Evolutionary conservation across 2,888 invertebrate genomes (phyloP).

Genomic region (Sceliomorpha sp.): DNA sequence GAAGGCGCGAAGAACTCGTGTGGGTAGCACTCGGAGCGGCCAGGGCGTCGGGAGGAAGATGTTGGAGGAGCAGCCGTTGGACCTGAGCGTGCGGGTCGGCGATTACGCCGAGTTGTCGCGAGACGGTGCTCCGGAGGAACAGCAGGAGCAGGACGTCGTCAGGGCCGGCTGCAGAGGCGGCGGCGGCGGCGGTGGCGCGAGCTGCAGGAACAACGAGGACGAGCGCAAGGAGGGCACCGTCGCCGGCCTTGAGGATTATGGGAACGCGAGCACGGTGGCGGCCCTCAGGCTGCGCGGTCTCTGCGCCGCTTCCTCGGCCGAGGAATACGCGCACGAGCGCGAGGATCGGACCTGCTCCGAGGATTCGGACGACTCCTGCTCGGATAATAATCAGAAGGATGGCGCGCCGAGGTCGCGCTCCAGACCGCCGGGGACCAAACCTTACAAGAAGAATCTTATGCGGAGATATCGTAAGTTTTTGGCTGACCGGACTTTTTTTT

Average conservation of each 20-base stretch:
- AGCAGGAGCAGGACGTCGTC: constrained; percentile 71
- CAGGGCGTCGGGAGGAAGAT: constrained; percentile 64
- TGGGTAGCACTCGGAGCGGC: constrained; percentile 47
- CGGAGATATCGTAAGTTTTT: constrained; percentile 97
- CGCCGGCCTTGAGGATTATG: constrained; percentile 67
- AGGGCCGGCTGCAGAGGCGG: constrained; percentile 7
- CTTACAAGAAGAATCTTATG: constrained; percentile 96
- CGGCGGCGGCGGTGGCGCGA: too few species aligned
- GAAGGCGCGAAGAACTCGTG: constrained; percentile 12
- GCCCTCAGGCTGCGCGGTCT: constrained; percentile 77
- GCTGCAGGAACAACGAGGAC: constrained; percentile 54
- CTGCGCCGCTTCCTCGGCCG: constrained; percentile 68
- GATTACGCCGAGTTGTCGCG: constrained; percentile 72
- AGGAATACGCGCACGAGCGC: constrained; percentile 75
- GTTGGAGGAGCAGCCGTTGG: constrained; percentile 87
- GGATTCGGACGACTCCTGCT: constrained; percentile 90
- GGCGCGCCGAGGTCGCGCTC: constrained; percentile 80
- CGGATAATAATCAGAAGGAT: constrained; percentile 84
- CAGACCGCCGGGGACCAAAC: constrained; percentile 79
- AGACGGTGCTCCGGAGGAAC: constrained; percentile 77
- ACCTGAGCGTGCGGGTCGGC: constrained; percentile 85
- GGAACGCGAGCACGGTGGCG: constrained; percentile 74
- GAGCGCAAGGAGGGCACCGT: constrained; percentile 43
- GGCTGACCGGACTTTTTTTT: too few species aligned
- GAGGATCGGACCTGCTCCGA: constrained; percentile 85